Conservation (phyloP, 1,140 invertebrate species). For the Tigriopus japonicus region DNA sequence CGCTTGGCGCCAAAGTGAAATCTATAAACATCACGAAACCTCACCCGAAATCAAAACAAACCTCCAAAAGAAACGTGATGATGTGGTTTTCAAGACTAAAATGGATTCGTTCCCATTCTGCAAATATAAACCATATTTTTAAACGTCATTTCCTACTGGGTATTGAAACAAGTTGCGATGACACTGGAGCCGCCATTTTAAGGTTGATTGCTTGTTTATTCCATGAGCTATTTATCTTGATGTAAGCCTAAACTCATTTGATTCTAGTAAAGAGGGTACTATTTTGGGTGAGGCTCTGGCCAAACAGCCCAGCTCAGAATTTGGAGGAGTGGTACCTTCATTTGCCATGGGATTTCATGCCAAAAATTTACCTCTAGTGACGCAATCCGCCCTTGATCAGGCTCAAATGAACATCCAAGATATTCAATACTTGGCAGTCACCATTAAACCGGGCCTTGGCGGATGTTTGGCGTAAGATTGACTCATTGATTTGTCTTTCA, state of each 20-base stretch:
- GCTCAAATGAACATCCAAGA: background rate
- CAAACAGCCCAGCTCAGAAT: slow-evolving; percentile 16
- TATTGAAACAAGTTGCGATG: slow-evolving; percentile 97
- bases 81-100: no score
- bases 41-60: no score
- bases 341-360: slow-evolving; percentile 12
- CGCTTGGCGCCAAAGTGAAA: no score
- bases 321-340: slow-evolving; percentile 22
- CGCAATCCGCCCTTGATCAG: background rate
- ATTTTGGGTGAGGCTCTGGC: background rate
- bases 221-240: slow-evolving; percentile 47
- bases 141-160: slow-evolving; percentile 40
- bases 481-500: no score
- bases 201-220: slow-evolving; percentile 44
- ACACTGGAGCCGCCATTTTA: slow-evolving; percentile 79
- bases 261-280: background rate
- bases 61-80: no score
- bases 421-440: background rate
- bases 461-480: slow-evolving; percentile 1
- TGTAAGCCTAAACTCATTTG: slow-evolving; percentile 30
- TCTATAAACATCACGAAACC: no score
- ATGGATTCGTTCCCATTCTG: no score
- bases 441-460: slow-evolving; percentile 8
- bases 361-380: background rate
- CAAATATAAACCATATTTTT: background rate